Conservation (phyloP, 1,140 invertebrate genomes). For the Agraylea sexmaculata region DNA sequence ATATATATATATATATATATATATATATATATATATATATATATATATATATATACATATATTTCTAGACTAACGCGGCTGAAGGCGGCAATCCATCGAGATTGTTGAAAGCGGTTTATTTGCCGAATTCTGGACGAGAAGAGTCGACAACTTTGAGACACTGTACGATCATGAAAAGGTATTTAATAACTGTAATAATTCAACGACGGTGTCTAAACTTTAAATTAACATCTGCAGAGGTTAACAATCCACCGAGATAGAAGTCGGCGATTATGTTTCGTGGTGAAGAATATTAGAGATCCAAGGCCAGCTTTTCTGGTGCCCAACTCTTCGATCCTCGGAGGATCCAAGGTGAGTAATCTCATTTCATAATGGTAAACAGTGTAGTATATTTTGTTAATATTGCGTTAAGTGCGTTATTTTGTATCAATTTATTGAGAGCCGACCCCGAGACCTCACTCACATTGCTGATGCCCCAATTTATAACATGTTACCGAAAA, state of each 20-base stretch:
- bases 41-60: background rate
- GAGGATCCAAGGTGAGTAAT: background rate
- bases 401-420: no score
- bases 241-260: no score
- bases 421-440: slow-evolving; percentile 1
- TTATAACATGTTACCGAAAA: background rate
- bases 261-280: no score
- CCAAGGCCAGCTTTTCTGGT: background rate
- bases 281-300: background rate
- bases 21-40: slow-evolving; percentile 1
- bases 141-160: slow-evolving; percentile 9
- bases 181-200: background rate
- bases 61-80: background rate
- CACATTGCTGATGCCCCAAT: no score
- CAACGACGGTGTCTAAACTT: background rate
- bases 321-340: background rate
- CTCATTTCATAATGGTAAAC: no score
- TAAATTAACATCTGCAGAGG: background rate
- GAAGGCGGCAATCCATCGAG: background rate
- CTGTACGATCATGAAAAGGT: slow-evolving; percentile 1
- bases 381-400: no score
- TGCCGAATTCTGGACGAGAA: slow-evolving; percentile 6
- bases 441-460: no score
- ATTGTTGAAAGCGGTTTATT: background rate
- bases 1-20: background rate